A percentile compares a stretch with the other conserved stretches of the same genome.
Conservation (phyloP, 2,888 invertebrate species). For the Macrophya annulata region DNA sequence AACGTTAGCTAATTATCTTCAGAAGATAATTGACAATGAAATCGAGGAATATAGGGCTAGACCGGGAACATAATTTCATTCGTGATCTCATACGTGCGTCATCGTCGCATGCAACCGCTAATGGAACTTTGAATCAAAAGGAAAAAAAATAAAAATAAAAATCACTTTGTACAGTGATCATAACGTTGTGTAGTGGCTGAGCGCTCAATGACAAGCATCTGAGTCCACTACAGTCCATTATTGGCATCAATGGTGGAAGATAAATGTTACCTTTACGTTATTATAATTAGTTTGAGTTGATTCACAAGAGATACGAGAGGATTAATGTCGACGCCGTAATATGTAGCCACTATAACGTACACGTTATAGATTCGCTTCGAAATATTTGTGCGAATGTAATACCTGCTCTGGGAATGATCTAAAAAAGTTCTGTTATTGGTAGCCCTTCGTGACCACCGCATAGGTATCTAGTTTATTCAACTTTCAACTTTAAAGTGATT, state of each 20-base stretch:
- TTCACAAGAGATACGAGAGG: not conserved
- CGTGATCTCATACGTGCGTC: constrained; percentile 45
- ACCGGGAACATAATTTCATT: constrained; percentile 16
- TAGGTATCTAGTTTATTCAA: not conserved
- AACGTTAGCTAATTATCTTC: constrained; percentile 25
- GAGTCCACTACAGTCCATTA: constrained; percentile 13
- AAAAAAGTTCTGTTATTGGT: not conserved
- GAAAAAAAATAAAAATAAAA: not conserved
- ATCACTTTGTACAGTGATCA: constrained; percentile 21
- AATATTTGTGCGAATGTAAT: not conserved
- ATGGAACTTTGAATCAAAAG: constrained; percentile 26
- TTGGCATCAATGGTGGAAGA: not conserved
- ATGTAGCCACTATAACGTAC: not conserved
- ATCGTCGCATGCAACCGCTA: constrained; percentile 29
- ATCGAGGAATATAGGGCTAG: constrained; percentile 22
- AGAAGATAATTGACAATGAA: constrained; percentile 15
- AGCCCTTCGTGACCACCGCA: too few species aligned
- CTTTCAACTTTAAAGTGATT: not conserved
- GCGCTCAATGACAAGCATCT: constrained; percentile 13
- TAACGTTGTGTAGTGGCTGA: not conserved
- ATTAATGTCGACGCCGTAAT: not conserved
- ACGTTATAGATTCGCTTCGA: not conserved
- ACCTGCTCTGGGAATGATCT: not conserved
- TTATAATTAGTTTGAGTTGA: not conserved
- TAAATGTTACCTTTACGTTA: constrained; percentile 1